Conservation (phyloP, 2,113 vertebrate genomes). For the Heloderma charlesbogerti region DNA sequence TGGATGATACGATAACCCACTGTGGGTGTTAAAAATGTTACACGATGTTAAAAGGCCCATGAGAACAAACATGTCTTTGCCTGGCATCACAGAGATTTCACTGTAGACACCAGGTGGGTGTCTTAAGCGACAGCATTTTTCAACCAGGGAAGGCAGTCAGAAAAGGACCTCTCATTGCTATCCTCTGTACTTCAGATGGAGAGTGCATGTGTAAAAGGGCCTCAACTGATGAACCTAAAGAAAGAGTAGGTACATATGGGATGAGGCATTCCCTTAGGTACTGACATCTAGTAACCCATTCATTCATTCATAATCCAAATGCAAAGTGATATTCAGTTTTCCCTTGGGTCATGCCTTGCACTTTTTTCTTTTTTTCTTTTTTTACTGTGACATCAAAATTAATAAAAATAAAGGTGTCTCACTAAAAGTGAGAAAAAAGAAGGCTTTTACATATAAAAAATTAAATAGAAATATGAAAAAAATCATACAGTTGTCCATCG, state of each 20-base stretch:
- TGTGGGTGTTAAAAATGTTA: too few relatives aligned
- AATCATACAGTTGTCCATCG: too few relatives aligned
- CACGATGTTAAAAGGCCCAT: neutral
- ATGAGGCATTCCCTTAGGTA: too few relatives aligned
- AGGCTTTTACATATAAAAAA: neutral
- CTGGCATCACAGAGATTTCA: neutral
- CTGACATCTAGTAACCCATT: constrained; percentile 10
- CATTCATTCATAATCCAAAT: neutral
- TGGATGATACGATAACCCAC: too few relatives aligned
- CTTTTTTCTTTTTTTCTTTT: too few relatives aligned
- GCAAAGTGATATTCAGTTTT: neutral
- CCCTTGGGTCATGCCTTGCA: neutral
- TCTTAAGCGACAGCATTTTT: neutral
- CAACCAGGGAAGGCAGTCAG: neutral
- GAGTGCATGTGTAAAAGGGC: too few relatives aligned
- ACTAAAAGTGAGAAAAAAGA: constrained; percentile 48
- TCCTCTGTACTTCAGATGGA: too few relatives aligned
- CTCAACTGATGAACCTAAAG: too few relatives aligned
- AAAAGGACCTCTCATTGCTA: too few relatives aligned
- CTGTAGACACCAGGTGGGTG: neutral
- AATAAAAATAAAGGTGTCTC: constrained; percentile 29
- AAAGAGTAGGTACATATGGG: too few relatives aligned
- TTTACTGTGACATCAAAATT: neutral
- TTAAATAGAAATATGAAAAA: neutral
- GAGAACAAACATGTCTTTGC: neutral